Conservation (phyloP, 1,140 invertebrate genomes). For the Calephelis nemesis region DNA sequence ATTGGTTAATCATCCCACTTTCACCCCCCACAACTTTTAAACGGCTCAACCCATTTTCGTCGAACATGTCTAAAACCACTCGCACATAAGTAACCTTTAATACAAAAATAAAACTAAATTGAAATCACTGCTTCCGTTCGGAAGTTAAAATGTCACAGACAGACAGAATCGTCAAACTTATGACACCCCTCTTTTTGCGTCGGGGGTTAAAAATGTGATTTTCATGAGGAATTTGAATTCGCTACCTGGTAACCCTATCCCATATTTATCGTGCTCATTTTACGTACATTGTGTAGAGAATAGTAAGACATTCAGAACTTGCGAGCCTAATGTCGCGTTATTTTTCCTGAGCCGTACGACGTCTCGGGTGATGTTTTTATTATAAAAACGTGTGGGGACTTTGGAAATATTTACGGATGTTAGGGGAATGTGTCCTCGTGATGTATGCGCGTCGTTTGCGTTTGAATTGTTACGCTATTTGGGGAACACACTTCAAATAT, state of each 20-base stretch:
- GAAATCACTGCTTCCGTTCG: too few species aligned
- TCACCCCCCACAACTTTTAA: too few species aligned
- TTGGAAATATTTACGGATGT: conserved; percentile 58
- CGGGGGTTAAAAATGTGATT: not conserved
- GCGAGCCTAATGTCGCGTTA: conserved; percentile 57
- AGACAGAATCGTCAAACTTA: too few species aligned
- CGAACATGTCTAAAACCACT: too few species aligned
- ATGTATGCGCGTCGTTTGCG: conserved; percentile 6
- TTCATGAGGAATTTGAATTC: not conserved
- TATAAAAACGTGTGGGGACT: conserved; percentile 61
- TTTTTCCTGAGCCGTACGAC: conserved; percentile 30
- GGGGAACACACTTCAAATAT: conserved; percentile 9
- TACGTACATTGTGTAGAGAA: conserved; percentile 32
- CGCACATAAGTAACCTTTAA: too few species aligned
- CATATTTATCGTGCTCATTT: conserved; percentile 51
- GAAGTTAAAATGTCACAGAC: too few species aligned
- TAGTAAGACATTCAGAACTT: conserved; percentile 59
- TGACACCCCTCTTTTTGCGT: too few species aligned
- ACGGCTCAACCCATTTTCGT: too few species aligned
- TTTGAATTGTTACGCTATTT: conserved; percentile 11
- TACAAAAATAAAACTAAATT: too few species aligned
- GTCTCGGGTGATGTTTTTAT: conserved; percentile 65
- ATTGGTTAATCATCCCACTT: too few species aligned
- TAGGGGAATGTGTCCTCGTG: conserved; percentile 27
- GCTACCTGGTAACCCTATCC: conserved; percentile 14